A percentile compares a stretch with the other conserved stretches of the same genome.
Conservation (phyloP, 1,140 invertebrate species). For the Neelides sp. region DNA sequence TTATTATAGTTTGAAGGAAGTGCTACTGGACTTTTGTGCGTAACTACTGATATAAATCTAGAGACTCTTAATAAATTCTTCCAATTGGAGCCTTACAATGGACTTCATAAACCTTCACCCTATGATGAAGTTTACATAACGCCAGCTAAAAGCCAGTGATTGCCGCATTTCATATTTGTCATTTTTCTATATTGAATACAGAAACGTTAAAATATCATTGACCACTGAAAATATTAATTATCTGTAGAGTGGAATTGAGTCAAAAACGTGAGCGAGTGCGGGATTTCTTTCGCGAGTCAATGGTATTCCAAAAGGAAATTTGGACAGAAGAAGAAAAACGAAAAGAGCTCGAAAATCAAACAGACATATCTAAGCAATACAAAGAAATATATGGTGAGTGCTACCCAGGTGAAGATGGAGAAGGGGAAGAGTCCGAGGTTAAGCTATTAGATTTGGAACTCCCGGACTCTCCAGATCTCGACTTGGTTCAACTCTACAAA, state of each 20-base stretch:
- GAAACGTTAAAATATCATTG: neutral
- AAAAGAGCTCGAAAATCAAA: neutral
- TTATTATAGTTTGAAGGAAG: slow-evolving; percentile 39
- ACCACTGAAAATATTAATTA: neutral
- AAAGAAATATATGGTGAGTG: too few relatives aligned
- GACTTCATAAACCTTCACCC: slow-evolving; percentile 40
- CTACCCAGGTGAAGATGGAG: slow-evolving; percentile 1
- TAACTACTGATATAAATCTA: slow-evolving; percentile 49
- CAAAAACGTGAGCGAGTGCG: slow-evolving; percentile 1
- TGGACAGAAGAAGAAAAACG: neutral
- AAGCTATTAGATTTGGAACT: neutral
- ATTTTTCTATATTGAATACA: neutral
- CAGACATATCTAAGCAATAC: too few relatives aligned
- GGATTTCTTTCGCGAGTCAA: too few relatives aligned
- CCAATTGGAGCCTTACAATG: slow-evolving; percentile 51
- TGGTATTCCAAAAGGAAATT: slow-evolving; percentile 3
- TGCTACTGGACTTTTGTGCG: slow-evolving; percentile 47
- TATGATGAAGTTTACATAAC: slow-evolving; percentile 12
- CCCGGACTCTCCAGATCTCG: neutral
- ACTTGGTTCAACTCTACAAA: neutral
- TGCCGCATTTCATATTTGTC: neutral
- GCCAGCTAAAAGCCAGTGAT: neutral
- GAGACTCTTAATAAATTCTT: slow-evolving; percentile 50
- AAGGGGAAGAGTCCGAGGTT: slow-evolving; percentile 1
- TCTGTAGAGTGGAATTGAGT: neutral